Evolutionary conservation across 2,113 vertebrate genomes (phyloP), one percentile per base, ranked within the genome.

Genomic region (Grantiella picta): DNA sequence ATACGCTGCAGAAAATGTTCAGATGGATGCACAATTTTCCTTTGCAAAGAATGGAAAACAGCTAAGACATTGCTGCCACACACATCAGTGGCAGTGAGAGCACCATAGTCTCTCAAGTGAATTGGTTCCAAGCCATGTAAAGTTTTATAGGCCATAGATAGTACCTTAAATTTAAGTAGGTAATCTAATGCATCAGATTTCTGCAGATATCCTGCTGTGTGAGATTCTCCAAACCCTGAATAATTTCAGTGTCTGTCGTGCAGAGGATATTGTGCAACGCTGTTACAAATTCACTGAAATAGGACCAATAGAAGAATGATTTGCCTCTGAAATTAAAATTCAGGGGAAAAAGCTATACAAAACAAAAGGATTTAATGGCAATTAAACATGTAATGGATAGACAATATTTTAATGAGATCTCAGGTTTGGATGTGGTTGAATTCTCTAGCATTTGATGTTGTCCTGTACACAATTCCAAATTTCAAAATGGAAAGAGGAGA

Each of bases 81-180:
- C 14, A 15, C 14, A 20, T 60, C 31, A 45, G 15, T 14, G 25
- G 2, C 18, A 42, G 11, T 1, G 0, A 66, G 31, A 69, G 7
- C 1, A 1, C 0, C 0, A 22, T 6, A 36, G 63, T 16, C 5
- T 36, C 42, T 59, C 50, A 57, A 45, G 13, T 21, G 15, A 45
- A 53, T 56, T 36, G 4, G 2, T 61, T 31, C 11, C 23, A 40
- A 66, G 13, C 2, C 22, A n/a, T 57, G 20, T 28, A 63, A 70
- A 5, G 2, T 54, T 83, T 81, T 69, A 56, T 7, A 69, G 40
- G 16, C 3, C 35, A 21, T 29, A 76, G 31, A 52, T 24, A 59
- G 23, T 12, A 70, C 12, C 42, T 73, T 28, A 65, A 56, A 81
- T 84, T 86, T 84, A 54, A 60, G 16, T 49, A 73, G 24, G 28